Conservation (phyloP, 2,113 vertebrate genomes). For the Clarias gariepinus region DNA sequence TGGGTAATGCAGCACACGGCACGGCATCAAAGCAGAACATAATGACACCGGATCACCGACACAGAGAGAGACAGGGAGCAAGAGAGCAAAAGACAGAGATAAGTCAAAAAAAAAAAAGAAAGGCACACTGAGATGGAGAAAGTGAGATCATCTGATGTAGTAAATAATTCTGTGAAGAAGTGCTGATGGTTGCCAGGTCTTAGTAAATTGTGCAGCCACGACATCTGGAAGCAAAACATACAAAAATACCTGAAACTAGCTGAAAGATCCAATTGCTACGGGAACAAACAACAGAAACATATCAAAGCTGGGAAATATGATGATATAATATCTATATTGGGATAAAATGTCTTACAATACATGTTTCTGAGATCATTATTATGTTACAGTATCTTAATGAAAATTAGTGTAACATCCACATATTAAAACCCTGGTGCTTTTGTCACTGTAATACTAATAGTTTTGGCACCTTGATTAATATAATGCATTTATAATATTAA, state of each 20-base stretch:
- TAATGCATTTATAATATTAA: too few relatives aligned
- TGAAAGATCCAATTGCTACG: not conserved
- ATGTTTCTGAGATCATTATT: too few relatives aligned
- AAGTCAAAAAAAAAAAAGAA: not conserved
- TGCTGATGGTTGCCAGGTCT: not conserved
- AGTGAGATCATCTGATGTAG: not conserved
- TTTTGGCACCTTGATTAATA: too few relatives aligned
- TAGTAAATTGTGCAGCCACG: not conserved
- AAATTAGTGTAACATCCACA: too few relatives aligned
- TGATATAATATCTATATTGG: not conserved
- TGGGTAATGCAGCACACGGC: constrained; percentile 37
- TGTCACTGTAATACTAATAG: too few relatives aligned
- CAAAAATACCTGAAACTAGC: not conserved
- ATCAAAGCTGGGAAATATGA: not conserved
- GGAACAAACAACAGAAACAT: not conserved
- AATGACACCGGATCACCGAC: constrained; percentile 41
- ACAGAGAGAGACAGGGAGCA: constrained; percentile 7
- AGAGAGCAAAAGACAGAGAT: not conserved
- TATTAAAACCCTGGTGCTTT: too few relatives aligned
- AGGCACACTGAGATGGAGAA: not conserved
- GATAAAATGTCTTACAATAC: not conserved
- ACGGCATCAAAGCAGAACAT: constrained; percentile 41
- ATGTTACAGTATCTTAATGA: too few relatives aligned
- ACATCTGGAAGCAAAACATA: not conserved
- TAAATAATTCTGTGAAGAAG: not conserved